These are phyloP conservation scores for Leptopilina myrica DNA, from an alignment of 2,888 invertebrate species.

Conservation along the genomic window DNA sequence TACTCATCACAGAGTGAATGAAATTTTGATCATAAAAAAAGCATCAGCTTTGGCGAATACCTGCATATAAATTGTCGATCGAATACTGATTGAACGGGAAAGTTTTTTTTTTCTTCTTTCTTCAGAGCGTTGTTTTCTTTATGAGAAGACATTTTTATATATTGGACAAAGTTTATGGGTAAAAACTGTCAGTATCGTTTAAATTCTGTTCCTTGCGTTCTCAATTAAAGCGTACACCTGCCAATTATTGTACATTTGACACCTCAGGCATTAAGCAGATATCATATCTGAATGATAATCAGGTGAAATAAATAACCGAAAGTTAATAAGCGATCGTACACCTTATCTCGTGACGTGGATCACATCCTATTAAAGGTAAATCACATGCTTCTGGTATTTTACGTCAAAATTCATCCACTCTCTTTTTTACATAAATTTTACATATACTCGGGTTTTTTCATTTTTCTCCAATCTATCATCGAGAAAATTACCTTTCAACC, in stretches of 20 bases:
- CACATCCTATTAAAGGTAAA: background rate
- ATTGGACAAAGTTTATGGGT: constrained; percentile 9
- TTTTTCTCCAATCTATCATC: background rate
- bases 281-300: constrained; percentile 9
- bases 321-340: constrained; percentile 28
- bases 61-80: background rate
- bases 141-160: constrained; percentile 2
- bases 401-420: background rate
- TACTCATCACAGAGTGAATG: no score
- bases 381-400: constrained; percentile 4
- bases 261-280: constrained; percentile 13
- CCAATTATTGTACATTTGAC: constrained; percentile 26
- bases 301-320: constrained; percentile 18
- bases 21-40: no score
- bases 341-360: constrained; percentile 17
- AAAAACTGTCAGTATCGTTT: constrained; percentile 20
- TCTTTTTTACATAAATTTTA: constrained; percentile 2
- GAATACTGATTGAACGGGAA: background rate
- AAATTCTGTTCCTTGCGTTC: constrained; percentile 7
- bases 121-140: background rate
- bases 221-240: constrained; percentile 15
- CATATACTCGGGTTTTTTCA: background rate
- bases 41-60: no score
- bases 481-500: background rate
- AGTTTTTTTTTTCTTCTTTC: background rate